Base-by-base conservation (phyloP, 2,797 vertebrate species). In the Chlorospingus semifuscus region DNA sequence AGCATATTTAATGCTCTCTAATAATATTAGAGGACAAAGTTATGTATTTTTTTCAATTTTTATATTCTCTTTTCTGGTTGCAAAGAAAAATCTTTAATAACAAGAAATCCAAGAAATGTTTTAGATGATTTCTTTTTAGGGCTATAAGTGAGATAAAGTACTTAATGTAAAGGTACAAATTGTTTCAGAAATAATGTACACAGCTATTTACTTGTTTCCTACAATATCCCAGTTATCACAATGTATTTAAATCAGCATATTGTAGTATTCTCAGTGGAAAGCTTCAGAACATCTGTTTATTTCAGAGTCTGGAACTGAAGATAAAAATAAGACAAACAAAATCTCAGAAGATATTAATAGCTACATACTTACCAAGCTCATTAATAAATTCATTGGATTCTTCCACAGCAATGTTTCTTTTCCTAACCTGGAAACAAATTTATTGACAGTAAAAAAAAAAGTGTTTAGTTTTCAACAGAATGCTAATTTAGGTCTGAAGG, bases 361-460 rank as follows among this genome's bases (percentile, higher is more conserved):
- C 65, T 65, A 34, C 47, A 69, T 64, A 97, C 96, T 97, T 97
- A 98, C 97, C 17, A 5, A 97, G 87, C 61, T 98, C 96, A 96
- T 98, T 98, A 94, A 97, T 98, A 95, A 98, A 98, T 89, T 97
- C 95, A 97, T 97, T 98, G 60, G 97, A 98, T 97, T 98, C 97
- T 94, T 98, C 97, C 95, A 97, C 97, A 74, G 94, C 95, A 93
- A 96, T 90, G 36, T 95, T 92, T 97, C 75, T 98, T 93, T 92
- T 95, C 97, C 87, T 98, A 96, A 87, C 97, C 97, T 97, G 97
- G 96, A 97, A 98, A 98, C 97, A 97, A 94, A 96, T 97, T 81
- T 87, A 95, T 91, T 96, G 90, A 94, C 78, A 84, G 39, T 93
- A 66, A 95, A 96, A 32, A 93, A 96, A 87, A 56, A 77, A 72